A percentile compares a stretch with the other conserved stretches of the same genome.
Evolutionary conservation across 2,888 invertebrate genomes (phyloP).

Genomic region (Plagodis pulveraria): DNA sequence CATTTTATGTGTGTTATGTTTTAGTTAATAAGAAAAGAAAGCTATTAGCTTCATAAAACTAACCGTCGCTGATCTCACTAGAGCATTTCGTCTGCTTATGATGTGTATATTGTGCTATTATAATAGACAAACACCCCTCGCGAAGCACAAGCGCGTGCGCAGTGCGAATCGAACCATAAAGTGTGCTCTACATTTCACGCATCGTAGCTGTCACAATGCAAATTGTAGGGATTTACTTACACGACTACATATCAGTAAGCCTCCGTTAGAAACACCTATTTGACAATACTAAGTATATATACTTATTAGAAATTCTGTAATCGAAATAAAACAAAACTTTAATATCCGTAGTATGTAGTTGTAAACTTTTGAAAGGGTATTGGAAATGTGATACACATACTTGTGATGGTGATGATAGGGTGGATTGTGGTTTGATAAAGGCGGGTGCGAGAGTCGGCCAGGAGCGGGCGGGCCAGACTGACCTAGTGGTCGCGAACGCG

Average conservation of each 20-base stretch:
- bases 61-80: not conserved
- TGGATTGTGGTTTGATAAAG: constrained; percentile 9
- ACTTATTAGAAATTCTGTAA: constrained; percentile 17
- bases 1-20: too few relatives aligned
- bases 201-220: constrained; percentile 34
- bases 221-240: constrained; percentile 28
- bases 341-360: not conserved
- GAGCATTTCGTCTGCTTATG: constrained; percentile 7
- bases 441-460: constrained; percentile 19
- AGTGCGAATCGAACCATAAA: constrained; percentile 56
- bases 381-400: constrained; percentile 1
- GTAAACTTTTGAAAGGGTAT: not conserved
- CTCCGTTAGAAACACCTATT: constrained; percentile 3
- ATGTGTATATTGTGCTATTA: constrained; percentile 26
- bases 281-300: constrained; percentile 5
- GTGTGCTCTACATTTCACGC: constrained; percentile 68
- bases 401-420: constrained; percentile 5
- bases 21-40: not conserved
- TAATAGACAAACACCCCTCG: constrained; percentile 38
- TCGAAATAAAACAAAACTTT: constrained; percentile 5
- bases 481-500: constrained; percentile 70
- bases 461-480: constrained; percentile 59
- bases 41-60: constrained; percentile 2
- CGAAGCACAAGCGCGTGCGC: constrained; percentile 39
- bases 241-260: constrained; percentile 10